Evolutionary conservation across 2,113 vertebrate species (phyloP).

Genomic region (Struthio camelus): DNA sequence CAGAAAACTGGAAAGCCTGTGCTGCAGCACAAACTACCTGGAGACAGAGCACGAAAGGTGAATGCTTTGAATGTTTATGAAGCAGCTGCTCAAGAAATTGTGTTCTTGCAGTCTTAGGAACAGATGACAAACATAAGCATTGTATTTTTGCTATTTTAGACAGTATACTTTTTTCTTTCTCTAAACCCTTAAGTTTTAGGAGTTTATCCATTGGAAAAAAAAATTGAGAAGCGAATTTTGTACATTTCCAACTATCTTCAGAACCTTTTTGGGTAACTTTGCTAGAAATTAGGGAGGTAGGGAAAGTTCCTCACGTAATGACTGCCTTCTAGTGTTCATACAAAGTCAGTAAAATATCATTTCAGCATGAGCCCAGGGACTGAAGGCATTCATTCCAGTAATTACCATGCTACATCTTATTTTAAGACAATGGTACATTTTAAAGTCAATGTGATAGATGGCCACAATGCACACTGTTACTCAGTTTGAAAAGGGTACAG

Average conservation of each 20-base stretch:
- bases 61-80: background rate
- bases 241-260: background rate
- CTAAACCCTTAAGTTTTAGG: background rate
- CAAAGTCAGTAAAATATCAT: background rate
- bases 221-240: background rate
- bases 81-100: background rate
- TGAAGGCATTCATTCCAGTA: background rate
- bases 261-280: background rate
- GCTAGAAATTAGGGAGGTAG: background rate
- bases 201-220: background rate
- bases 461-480: background rate
- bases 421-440: background rate
- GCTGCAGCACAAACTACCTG: background rate
- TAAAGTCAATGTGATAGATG: background rate
- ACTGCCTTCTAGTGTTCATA: background rate
- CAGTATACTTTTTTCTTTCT: background rate
- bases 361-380: background rate
- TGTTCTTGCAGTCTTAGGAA: background rate
- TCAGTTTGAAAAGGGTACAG: background rate
- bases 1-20: background rate
- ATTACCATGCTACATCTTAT: background rate
- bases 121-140: background rate
- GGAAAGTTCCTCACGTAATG: background rate
- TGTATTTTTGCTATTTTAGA: background rate
- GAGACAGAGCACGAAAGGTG: background rate